Evolutionary conservation across 1,140 invertebrate species (phyloP).

Genomic region (Drosophila saltans): DNA sequence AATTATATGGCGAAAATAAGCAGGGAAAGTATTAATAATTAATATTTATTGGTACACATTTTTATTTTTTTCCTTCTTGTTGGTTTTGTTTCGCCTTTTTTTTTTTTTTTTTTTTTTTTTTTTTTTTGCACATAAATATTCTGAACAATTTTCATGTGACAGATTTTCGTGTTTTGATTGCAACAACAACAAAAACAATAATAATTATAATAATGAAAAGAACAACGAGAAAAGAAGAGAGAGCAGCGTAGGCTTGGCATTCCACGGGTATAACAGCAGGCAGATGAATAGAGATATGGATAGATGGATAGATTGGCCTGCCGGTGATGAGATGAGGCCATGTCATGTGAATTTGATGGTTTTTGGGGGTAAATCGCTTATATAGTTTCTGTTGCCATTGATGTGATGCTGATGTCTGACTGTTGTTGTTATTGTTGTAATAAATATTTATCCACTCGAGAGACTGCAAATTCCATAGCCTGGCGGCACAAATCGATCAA

Average conservation of each 20-base stretch:
- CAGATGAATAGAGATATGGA: neutral
- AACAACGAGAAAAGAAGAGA: conserved; percentile 25
- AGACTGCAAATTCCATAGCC: conserved; percentile 51
- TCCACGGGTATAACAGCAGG: neutral
- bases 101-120: conserved; percentile 43
- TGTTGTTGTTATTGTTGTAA: conserved; percentile 39
- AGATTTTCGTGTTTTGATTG: conserved; percentile 63
- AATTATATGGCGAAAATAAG: conserved; percentile 55
- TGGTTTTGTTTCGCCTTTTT: conserved; percentile 23
- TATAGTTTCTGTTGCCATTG: conserved; percentile 39
- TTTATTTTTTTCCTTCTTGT: conserved; percentile 37
- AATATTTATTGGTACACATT: conserved; percentile 69
- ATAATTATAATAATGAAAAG: neutral
- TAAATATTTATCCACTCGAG: conserved; percentile 55
- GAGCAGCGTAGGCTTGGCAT: conserved; percentile 21
- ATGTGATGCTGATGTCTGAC: neutral
- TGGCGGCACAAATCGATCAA: conserved; percentile 37
- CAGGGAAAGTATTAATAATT: conserved; percentile 61
- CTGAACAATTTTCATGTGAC: conserved; percentile 66
- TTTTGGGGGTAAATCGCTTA: conserved; percentile 6
- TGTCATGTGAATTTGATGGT: conserved; percentile 30
- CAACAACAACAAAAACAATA: conserved; percentile 50
- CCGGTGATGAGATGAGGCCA: neutral
- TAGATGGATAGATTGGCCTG: neutral
- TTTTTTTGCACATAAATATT: conserved; percentile 62